These are phyloP conservation scores for Polypedilum vanderplanki DNA, from an alignment of 1,140 invertebrate species.

Conservation along the genomic window DNA sequence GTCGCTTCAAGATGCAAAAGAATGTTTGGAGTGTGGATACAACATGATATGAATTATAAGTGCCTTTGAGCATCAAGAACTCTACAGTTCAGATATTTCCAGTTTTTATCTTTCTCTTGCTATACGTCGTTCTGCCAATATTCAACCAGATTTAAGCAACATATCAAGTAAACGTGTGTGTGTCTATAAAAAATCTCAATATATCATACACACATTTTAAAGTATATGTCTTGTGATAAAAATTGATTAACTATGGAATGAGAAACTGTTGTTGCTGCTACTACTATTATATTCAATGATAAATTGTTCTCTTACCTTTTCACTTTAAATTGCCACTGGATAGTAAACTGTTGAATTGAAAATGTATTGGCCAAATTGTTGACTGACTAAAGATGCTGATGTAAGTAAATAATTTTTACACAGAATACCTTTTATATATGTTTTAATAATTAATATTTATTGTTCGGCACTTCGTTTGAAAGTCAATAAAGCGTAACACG, in stretches of 20 bases:
- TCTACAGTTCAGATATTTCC: background rate
- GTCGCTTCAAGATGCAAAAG: background rate
- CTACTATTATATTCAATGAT: too few relatives aligned
- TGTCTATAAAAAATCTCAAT: too few relatives aligned
- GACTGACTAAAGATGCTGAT: background rate
- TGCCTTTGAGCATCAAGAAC: background rate
- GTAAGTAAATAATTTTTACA: background rate
- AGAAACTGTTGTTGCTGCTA: too few relatives aligned
- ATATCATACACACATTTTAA: too few relatives aligned
- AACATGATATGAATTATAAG: conserved; percentile 27
- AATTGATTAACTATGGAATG: too few relatives aligned
- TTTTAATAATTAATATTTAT: background rate
- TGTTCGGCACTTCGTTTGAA: conserved; percentile 22
- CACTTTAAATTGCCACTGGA: conserved; percentile 11
- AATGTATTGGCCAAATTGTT: background rate
- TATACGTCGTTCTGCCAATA: background rate
- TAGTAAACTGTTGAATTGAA: background rate
- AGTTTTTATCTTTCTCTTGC: background rate
- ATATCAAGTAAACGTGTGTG: too few relatives aligned
- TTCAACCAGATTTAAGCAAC: background rate
- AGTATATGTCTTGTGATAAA: too few relatives aligned
- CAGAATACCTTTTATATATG: background rate
- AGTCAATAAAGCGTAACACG: conserved; percentile 25
- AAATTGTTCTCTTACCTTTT: background rate
- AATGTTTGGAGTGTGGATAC: conserved; percentile 26